Conservation (phyloP, 2,797 vertebrate genomes). For the Eleutherodactylus coqui region DNA sequence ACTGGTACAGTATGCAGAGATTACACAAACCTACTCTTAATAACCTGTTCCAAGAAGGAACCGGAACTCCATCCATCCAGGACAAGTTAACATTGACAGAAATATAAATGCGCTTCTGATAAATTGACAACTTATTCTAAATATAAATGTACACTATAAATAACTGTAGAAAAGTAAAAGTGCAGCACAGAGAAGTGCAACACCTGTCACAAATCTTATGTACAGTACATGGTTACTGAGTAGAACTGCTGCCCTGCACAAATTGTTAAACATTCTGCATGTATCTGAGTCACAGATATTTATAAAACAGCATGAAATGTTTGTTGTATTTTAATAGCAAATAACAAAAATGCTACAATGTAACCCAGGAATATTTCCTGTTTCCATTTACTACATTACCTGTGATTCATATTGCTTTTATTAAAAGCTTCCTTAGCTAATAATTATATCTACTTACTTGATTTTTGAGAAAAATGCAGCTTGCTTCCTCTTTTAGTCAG, state of each 20-base stretch:
- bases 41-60: slow-evolving; percentile 1
- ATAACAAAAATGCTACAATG: background rate
- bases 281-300: background rate
- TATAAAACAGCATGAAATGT: background rate
- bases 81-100: background rate
- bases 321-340: background rate
- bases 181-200: background rate
- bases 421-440: background rate
- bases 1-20: background rate
- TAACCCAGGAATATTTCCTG: background rate
- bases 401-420: background rate
- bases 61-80: slow-evolving; percentile 26
- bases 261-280: background rate
- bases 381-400: slow-evolving; percentile 11
- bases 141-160: background rate
- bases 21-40: background rate
- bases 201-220: background rate
- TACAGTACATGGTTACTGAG: background rate
- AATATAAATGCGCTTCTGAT: background rate
- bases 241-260: background rate
- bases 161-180: background rate
- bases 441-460: slow-evolving; percentile 50
- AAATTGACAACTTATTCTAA: background rate
- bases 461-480: slow-evolving; percentile 24
- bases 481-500: slow-evolving; percentile 8